A percentile compares a stretch with the other conserved stretches of the same genome.
Conservation (phyloP, 2,113 vertebrate genomes). For the Pelusios castaneus region DNA sequence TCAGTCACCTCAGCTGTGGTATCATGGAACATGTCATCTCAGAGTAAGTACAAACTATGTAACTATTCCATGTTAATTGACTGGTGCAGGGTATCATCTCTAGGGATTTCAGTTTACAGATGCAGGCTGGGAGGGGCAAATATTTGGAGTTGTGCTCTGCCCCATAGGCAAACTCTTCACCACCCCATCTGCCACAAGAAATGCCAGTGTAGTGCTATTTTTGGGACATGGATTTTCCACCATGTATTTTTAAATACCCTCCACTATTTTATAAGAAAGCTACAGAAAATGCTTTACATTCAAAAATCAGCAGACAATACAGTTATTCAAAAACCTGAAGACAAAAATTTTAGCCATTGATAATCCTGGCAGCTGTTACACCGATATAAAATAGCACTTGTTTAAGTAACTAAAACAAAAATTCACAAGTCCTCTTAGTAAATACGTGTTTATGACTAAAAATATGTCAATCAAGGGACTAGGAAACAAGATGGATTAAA, state of each 20-base stretch:
- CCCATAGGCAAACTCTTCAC: not conserved
- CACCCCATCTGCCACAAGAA: not conserved
- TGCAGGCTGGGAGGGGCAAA: not conserved
- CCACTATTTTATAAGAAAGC: not conserved
- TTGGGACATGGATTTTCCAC: not conserved
- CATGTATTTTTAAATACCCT: not conserved
- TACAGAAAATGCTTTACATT: not conserved
- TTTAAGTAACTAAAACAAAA: no score
- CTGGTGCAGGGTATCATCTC: rapidly evolving
- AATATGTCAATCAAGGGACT: no score
- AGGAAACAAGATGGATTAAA: no score
- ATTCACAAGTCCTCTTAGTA: no score
- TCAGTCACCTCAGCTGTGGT: not conserved
- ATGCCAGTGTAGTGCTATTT: not conserved
- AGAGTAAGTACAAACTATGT: not conserved
- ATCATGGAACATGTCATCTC: not conserved
- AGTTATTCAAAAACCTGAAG: not conserved
- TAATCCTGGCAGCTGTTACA: not conserved
- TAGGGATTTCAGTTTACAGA: not conserved
- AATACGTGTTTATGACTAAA: no score
- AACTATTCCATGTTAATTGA: not conserved
- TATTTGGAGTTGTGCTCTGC: not conserved
- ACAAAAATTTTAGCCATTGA: not conserved
- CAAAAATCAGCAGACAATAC: not conserved
- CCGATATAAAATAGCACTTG: not conserved